phyloP scores from a whole-genome alignment of 2,113 vertebrate genomes.

The Oncorhynchus gorbuscha region DNA sequence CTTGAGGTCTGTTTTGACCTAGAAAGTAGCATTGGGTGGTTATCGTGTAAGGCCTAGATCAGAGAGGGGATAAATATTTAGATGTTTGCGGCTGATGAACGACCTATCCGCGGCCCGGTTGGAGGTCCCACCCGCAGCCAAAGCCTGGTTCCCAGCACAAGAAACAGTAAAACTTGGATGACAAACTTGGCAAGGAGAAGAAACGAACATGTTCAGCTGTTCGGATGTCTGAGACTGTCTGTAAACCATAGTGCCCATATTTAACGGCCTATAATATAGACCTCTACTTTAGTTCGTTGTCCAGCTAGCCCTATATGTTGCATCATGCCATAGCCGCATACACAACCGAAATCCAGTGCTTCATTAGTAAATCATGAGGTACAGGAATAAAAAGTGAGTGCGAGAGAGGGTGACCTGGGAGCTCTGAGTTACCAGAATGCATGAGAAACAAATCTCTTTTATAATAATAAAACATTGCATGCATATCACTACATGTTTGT shows the following conservation, averaged over 20 bases:
- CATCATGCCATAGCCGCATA: too few relatives aligned
- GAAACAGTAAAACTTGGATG: slow-evolving; percentile 41
- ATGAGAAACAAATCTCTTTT: too few relatives aligned
- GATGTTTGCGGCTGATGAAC: slow-evolving; percentile 61
- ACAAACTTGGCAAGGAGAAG: slow-evolving; percentile 11
- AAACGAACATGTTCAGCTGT: neutral
- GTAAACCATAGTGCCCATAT: neutral
- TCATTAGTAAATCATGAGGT: too few relatives aligned
- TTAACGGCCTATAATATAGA: too few relatives aligned
- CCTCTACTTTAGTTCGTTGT: too few relatives aligned
- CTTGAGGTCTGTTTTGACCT: slow-evolving; percentile 58
- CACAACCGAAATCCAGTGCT: too few relatives aligned
- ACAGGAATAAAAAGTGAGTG: too few relatives aligned
- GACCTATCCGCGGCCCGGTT: slow-evolving; percentile 26
- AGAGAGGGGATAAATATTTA: slow-evolving; percentile 69
- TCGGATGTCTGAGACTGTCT: neutral
- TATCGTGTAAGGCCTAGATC: slow-evolving; percentile 52
- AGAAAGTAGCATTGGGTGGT: slow-evolving; percentile 54
- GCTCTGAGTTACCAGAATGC: too few relatives aligned
- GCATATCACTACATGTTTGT: too few relatives aligned
- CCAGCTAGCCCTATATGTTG: too few relatives aligned
- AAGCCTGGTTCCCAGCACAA: slow-evolving; percentile 34
- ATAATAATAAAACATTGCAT: too few relatives aligned
- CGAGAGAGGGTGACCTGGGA: too few relatives aligned
- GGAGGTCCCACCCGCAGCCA: slow-evolving; percentile 33